A percentile compares a stretch with the other conserved stretches of the same genome.
Evolutionary conservation across 2,888 invertebrate species (phyloP).

Genomic region (Nymphalis c-album): DNA sequence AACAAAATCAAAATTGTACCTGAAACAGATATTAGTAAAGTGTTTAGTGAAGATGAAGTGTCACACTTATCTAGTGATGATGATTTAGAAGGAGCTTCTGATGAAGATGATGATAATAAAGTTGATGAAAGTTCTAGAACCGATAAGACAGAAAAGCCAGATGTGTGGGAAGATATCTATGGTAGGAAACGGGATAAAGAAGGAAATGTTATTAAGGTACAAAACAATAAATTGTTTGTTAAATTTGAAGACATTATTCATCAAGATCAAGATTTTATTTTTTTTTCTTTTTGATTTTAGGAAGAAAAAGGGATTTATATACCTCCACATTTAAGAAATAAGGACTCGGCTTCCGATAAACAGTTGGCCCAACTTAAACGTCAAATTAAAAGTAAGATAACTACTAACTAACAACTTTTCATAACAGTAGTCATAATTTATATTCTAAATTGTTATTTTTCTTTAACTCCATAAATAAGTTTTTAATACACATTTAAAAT

Average conservation of each 20-base stretch:
- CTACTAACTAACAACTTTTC: no score
- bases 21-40: slow-evolving; percentile 59
- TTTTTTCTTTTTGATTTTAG: slow-evolving; percentile 47
- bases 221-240: not conserved
- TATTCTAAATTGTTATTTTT: no score
- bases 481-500: no score
- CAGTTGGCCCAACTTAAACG: slow-evolving; percentile 85
- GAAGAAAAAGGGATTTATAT: slow-evolving; percentile 85
- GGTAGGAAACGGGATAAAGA: slow-evolving; percentile 90
- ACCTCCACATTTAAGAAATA: slow-evolving; percentile 89
- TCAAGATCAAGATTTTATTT: not conserved
- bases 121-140: slow-evolving; percentile 42
- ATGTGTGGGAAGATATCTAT: slow-evolving; percentile 95
- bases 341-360: slow-evolving; percentile 77
- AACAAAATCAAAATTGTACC: slow-evolving; percentile 53
- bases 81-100: slow-evolving; percentile 45
- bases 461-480: no score
- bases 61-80: slow-evolving; percentile 67
- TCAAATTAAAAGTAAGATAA: slow-evolving; percentile 88
- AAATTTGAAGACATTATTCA: slow-evolving; percentile 29
- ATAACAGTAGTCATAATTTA: no score
- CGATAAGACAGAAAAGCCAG: slow-evolving; percentile 53
- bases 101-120: slow-evolving; percentile 47
- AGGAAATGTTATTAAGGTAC: slow-evolving; percentile 87
- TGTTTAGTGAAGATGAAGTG: slow-evolving; percentile 76